phyloP scores from a whole-genome alignment of 64 coral and sea anemone species.

The Pocillopora verrucosa region DNA sequence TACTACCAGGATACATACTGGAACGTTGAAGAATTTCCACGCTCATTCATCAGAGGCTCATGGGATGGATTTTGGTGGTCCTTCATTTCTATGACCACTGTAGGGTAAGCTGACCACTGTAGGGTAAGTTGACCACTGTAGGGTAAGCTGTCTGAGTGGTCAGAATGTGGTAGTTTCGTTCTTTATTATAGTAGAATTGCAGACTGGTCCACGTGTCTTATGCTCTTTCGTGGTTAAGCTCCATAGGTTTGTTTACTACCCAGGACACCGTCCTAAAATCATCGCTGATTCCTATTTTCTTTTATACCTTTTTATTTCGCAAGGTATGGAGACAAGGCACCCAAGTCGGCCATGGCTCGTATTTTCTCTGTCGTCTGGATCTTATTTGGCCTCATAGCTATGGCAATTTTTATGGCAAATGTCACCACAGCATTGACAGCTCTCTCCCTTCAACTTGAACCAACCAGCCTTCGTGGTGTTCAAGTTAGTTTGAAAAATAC shows the following conservation, averaged over 20 bases:
- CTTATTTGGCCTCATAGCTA: conserved; percentile 27
- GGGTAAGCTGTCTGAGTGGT: background rate
- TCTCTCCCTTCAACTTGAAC: conserved; percentile 17
- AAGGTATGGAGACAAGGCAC: conserved; percentile 60
- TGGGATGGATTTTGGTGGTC: conserved; percentile 74
- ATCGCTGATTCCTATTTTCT: no score
- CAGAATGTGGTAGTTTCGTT: no score
- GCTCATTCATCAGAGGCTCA: conserved; percentile 44
- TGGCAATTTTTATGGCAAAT: conserved; percentile 62
- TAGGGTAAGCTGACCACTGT: conserved; percentile 4
- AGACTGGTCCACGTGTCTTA: no score
- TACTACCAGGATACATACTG: conserved; percentile 29
- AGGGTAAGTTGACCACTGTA: background rate
- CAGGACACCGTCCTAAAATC: no score
- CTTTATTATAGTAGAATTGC: no score
- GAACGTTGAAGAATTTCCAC: conserved; percentile 58
- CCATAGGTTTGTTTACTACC: no score
- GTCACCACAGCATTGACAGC: conserved; percentile 53
- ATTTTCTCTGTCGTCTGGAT: conserved; percentile 47
- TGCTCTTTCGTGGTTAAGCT: no score
- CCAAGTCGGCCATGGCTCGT: conserved; percentile 42
- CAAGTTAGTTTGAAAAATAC: background rate
- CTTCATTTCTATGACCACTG: conserved; percentile 63
- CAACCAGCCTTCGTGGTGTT: background rate
- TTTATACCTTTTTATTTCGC: background rate